These are phyloP conservation scores for Xestia rhomboidea DNA, from an alignment of 2,888 invertebrate genomes.

Conservation along the genomic window DNA sequence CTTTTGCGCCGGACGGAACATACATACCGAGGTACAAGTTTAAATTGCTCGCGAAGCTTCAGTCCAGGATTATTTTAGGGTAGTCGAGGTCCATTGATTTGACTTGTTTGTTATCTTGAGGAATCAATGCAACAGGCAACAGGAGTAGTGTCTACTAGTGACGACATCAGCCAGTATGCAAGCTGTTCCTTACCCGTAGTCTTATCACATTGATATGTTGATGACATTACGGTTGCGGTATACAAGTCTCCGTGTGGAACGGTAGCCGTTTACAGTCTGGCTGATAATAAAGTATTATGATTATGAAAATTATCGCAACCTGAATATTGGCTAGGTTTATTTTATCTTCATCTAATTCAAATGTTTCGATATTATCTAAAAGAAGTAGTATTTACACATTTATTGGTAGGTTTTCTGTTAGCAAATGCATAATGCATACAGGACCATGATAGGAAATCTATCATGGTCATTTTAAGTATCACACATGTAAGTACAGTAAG, in stretches of 20 bases:
- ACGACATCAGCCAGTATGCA: neutral
- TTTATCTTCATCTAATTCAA: neutral
- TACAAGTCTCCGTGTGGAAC: neutral
- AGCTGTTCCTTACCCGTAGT: neutral
- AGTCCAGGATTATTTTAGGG: neutral
- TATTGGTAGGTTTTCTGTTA: neutral
- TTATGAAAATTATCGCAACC: conserved; percentile 11
- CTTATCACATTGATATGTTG: neutral
- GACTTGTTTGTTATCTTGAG: neutral
- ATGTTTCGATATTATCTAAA: neutral
- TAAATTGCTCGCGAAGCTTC: neutral
- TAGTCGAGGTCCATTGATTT: neutral
- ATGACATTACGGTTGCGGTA: neutral
- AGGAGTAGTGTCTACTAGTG: too few species aligned
- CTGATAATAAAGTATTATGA: neutral
- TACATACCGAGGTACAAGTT: conserved; percentile 91
- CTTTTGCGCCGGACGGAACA: conserved; percentile 92
- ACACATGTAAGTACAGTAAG: neutral
- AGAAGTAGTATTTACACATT: neutral
- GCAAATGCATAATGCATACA: neutral
- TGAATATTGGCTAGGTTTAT: neutral
- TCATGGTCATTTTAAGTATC: neutral
- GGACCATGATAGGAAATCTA: neutral
- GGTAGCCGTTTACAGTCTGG: neutral
- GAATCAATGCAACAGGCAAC: neutral